These are phyloP conservation scores for Chlamydotis undulata DNA, from an alignment of 2,113 vertebrate species.

Conservation along the genomic window DNA sequence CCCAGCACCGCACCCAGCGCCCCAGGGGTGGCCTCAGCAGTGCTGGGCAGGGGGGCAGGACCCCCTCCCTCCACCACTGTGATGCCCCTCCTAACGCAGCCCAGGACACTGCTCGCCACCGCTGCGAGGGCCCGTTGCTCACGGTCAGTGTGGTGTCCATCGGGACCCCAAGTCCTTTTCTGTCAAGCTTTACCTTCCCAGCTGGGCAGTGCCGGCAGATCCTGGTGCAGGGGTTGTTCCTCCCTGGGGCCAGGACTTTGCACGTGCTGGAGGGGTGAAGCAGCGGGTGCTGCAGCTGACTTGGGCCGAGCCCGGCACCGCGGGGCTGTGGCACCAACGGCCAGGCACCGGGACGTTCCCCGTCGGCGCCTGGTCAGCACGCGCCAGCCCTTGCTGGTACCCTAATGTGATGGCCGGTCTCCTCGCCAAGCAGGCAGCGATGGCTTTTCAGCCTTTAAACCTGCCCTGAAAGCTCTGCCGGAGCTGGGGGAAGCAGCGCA, in stretches of 20 bases:
- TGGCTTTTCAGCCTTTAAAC: neutral
- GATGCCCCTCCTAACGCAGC: neutral
- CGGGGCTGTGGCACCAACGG: fast-evolving
- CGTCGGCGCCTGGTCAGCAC: neutral
- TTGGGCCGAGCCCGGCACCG: neutral
- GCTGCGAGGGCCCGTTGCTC: neutral
- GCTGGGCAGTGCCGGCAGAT: neutral
- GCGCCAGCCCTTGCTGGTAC: fast-evolving
- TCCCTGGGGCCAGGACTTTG: neutral
- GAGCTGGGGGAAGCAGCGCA: neutral
- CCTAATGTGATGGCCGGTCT: fast-evolving
- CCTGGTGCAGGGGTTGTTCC: too few relatives aligned
- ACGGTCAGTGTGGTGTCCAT: neutral
- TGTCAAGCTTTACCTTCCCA: neutral
- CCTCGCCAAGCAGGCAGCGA: fast-evolving
- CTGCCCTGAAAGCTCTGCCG: neutral
- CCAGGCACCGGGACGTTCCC: fast-evolving
- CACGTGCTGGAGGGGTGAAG: neutral
- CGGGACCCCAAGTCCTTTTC: neutral
- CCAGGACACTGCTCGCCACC: fast-evolving
- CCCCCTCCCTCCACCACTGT: too few relatives aligned
- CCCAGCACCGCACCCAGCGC: neutral
- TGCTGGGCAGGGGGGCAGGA: neutral
- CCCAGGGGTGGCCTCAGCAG: neutral
- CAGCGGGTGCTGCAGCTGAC: neutral